phyloP scores from a whole-genome alignment of 2,113 vertebrate species.

The Caranx ignobilis region DNA sequence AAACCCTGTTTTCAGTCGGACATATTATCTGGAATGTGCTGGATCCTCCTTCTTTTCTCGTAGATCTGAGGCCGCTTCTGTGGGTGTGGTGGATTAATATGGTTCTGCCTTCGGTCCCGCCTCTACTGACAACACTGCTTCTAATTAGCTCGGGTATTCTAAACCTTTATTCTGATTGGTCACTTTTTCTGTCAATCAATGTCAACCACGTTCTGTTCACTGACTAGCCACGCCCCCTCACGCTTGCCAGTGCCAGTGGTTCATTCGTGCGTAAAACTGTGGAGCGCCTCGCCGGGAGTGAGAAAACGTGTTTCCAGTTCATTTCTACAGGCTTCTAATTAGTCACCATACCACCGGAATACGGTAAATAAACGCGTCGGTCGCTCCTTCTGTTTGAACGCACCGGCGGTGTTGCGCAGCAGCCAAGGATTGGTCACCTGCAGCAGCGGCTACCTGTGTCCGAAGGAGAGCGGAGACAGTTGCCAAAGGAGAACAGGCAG shows the following conservation, averaged over 20 bases:
- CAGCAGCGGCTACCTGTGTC: conserved; percentile 32
- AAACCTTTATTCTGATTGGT: conserved; percentile 16
- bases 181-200: conserved; percentile 28
- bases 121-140: neutral
- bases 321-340: conserved; percentile 16
- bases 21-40: neutral
- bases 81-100: conserved; percentile 57
- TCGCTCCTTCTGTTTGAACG: neutral
- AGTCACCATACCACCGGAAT: neutral
- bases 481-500: conserved; percentile 36
- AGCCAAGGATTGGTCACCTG: conserved; percentile 34
- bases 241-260: conserved; percentile 47
- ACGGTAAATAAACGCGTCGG: neutral
- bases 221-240: conserved; percentile 51
- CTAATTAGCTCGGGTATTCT: conserved; percentile 33
- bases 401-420: conserved; percentile 4
- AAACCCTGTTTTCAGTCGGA: neutral
- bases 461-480: conserved; percentile 26
- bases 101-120: conserved; percentile 19
- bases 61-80: conserved; percentile 28
- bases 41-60: neutral
- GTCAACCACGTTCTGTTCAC: conserved; percentile 24
- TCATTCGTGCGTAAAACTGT: conserved; percentile 45
- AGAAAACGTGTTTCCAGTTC: conserved; percentile 18
- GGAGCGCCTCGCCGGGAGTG: conserved; percentile 48